phyloP scores from a whole-genome alignment of 2,888 invertebrate species.

The Drosophila crucigera region DNA sequence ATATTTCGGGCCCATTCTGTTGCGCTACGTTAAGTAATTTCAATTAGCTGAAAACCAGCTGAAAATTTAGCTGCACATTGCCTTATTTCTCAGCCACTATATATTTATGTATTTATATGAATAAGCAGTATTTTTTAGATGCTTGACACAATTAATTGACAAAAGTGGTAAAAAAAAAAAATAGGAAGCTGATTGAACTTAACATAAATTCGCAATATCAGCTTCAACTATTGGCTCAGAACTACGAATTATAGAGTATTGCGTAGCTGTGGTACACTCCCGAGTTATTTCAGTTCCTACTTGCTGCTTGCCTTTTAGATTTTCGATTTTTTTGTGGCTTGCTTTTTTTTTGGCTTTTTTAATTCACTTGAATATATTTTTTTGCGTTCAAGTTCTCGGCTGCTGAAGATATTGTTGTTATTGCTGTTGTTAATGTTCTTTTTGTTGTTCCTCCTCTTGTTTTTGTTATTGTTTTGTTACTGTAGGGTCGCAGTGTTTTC shows the following conservation, averaged over 20 bases:
- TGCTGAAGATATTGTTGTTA: conserved; percentile 26
- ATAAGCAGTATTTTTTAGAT: background rate
- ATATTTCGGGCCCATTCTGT: conserved; percentile 28
- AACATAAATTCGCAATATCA: background rate
- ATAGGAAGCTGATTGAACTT: background rate
- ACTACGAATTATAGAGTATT: conserved; percentile 24
- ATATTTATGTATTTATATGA: background rate
- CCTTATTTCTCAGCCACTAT: background rate
- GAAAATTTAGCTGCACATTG: conserved; percentile 5
- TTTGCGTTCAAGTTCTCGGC: conserved; percentile 45
- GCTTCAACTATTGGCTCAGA: background rate
- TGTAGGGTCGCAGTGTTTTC: conserved; percentile 42
- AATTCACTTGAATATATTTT: conserved; percentile 43
- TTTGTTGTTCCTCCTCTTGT: conserved; percentile 38
- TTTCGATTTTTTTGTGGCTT: conserved; percentile 28
- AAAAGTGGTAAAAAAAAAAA: background rate
- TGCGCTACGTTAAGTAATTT: conserved; percentile 35
- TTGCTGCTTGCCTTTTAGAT: conserved; percentile 31
- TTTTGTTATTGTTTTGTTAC: conserved; percentile 56
- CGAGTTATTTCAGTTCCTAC: conserved; percentile 25
- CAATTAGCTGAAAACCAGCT: conserved; percentile 18
- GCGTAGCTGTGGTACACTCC: background rate
- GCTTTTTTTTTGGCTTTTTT: conserved; percentile 22
- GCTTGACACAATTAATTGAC: background rate
- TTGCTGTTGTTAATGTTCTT: conserved; percentile 47